These are phyloP conservation scores for Noctua janthe DNA, from an alignment of 2,888 invertebrate species.

Conservation along the genomic window DNA sequence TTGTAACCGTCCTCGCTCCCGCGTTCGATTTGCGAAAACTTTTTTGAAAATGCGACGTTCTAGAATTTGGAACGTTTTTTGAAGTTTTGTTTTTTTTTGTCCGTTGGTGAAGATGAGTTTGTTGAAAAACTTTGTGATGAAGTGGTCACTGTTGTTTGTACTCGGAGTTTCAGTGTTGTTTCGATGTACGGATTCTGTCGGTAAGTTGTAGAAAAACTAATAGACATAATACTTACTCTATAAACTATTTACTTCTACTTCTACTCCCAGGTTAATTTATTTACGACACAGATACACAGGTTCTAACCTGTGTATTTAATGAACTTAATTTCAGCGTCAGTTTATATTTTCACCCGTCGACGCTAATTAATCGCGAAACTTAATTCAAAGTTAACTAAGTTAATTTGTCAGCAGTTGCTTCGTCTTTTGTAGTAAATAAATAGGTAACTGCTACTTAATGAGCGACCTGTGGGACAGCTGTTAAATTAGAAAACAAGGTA, in stretches of 20 bases:
- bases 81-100: slow-evolving; percentile 37
- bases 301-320: slow-evolving; percentile 22
- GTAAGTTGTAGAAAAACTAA: slow-evolving; percentile 75
- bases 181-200: slow-evolving; percentile 85
- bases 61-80: slow-evolving; percentile 66
- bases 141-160: slow-evolving; percentile 80
- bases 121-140: slow-evolving; percentile 79
- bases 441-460: slow-evolving; percentile 26
- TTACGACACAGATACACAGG: too few species aligned
- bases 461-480: slow-evolving; percentile 5
- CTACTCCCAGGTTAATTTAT: slow-evolving; percentile 6
- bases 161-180: slow-evolving; percentile 87
- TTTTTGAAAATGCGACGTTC: slow-evolving; percentile 64
- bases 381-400: slow-evolving; percentile 56
- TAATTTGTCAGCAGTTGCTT: slow-evolving; percentile 52
- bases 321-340: slow-evolving; percentile 20
- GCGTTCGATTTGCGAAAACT: slow-evolving; percentile 70
- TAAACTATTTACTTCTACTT: background rate
- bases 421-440: slow-evolving; percentile 45
- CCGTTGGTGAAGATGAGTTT: slow-evolving; percentile 69
- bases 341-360: slow-evolving; percentile 42
- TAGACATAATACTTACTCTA: background rate
- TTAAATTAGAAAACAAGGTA: slow-evolving; percentile 10
- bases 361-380: slow-evolving; percentile 56
- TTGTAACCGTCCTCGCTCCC: slow-evolving; percentile 53